Evolutionary conservation across 2,888 invertebrate species (phyloP), one percentile per base, ranked within the genome.

Genomic region (Euspilapteryx auroguttella): DNA sequence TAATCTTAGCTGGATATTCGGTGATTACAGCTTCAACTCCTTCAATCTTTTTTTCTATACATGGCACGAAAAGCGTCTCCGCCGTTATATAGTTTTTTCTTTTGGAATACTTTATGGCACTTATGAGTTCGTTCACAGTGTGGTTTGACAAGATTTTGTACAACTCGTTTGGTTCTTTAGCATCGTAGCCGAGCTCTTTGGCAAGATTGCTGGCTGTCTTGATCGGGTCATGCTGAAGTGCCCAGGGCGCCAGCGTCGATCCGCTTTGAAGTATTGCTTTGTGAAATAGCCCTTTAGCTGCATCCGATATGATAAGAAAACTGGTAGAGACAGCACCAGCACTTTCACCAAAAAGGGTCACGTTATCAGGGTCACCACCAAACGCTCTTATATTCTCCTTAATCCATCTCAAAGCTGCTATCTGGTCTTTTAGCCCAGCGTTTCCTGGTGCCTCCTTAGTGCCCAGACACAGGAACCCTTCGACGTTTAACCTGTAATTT

Each of bases 361-460:
- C 58, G 26, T 55, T 61, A 17, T 63, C 46, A 2, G 66, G 65
- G 33, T 75, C 48, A 8, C 75, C 75, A 20, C 73, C 68, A 23
- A 75, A 75, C 0, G 53, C 49, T 37, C 37, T 41, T 2, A 75
- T 69, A 31, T 75, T 75, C 12, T 53, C 46, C 36, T 51, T 49
- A 10, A 75, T 49, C 75, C 75, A 75, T 32, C 41, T 55, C 17
- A 75, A 39, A 6, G 73, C 73, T 2, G 68, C 68, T 31, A 71
- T 44, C 37, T 75, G 75, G 37, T 75, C 75, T 36, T 82, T 83
- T 2, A 83, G 46, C 0, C 82, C 83, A 27, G 80, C 80, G 43
- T 86, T 86, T 3, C 85, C 85, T 0, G 83, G 83, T 1, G 82
- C 82, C 46, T 80, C 80, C 35, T 61, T 54, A 9, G 81, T 81